Evolutionary conservation across 2,797 vertebrate genomes (phyloP), one percentile per base, ranked within the genome.

Genomic region (Coregonus sp.): DNA sequence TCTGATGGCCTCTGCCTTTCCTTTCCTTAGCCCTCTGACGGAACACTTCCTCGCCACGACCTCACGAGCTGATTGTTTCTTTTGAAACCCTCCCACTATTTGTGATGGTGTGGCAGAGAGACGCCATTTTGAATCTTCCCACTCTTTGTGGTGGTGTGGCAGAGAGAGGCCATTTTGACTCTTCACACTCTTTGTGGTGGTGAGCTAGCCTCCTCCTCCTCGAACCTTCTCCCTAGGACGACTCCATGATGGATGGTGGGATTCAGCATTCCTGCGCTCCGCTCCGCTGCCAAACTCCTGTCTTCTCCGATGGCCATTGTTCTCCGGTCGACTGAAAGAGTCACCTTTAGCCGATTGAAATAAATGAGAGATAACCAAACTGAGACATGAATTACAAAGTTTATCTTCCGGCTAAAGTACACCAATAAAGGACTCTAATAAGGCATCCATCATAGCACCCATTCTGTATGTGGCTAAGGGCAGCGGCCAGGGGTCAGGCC

Each of bases 301-400:
- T 94, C 93, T 94, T 88, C 89, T 93, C 89, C 84, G 86, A 91
- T 91, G 90, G 90, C 92, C 91, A 93, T 94, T 95, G 93, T 94
- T 94, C 93, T 94, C 88, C 84, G 86, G 89, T 94, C 90, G 88
- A 82, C 94, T 92, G 92, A 88, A 92, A 94, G 93, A 95, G 95
- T 95, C 94, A 96, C 95, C 95, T 96, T 95, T 95, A 92, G 90
- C 88, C 93, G 89, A 93, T 94, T 93, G 92, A 95, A 95, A 95
- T 94, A 95, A 95, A 95, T 95, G 94, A 94, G 93, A 95, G 92
- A 93, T 94, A 93, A 93, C 93, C 91, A 93, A 94, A 94, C 93
- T 91, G 92, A 95, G 94, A 94, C 95, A 94, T 95, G 95, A 95
- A 96, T 95, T 95, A 95, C 93, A 92, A 93, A 93, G 93, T 94